Conservation (phyloP, 1,140 invertebrate species). For the Apis laboriosa region DNA sequence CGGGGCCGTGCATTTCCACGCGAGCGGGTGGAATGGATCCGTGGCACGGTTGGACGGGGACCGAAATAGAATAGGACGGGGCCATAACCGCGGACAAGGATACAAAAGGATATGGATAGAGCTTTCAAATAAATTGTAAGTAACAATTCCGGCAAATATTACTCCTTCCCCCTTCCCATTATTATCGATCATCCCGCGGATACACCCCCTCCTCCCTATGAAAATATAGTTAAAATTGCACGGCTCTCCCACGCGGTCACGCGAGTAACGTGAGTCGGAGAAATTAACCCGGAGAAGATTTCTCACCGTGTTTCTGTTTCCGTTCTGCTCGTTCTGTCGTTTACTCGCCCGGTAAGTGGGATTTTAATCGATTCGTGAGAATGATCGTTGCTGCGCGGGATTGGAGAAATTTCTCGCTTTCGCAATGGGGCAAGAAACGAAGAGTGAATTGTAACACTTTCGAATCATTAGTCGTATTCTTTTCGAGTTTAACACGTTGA, state of each 20-base stretch:
- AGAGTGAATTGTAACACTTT: too few species aligned
- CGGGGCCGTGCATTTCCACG: constrained; percentile 2
- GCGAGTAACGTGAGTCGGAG: neutral
- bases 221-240: constrained; percentile 8
- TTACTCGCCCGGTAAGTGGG: too few species aligned
- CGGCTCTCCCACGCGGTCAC: neutral
- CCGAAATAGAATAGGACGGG: neutral
- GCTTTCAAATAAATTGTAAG: constrained; percentile 31
- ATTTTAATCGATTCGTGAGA: too few species aligned
- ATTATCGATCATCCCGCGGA: neutral
- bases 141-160: constrained; percentile 20
- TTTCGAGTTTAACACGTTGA: too few species aligned
- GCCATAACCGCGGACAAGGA: constrained; percentile 2
- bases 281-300: neutral
- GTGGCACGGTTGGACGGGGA: neutral
- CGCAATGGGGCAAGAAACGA: too few species aligned
- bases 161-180: neutral
- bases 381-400: too few species aligned
- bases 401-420: too few species aligned
- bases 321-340: neutral
- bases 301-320: neutral
- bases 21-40: constrained; percentile 12
- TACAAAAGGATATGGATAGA: constrained; percentile 25
- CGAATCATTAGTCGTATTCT: too few species aligned
- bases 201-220: neutral